A percentile compares a stretch with the other conserved stretches of the same genome.
Evolutionary conservation across 2,113 vertebrate species (phyloP).

Genomic region (Protobothrops flavoviridis): DNA sequence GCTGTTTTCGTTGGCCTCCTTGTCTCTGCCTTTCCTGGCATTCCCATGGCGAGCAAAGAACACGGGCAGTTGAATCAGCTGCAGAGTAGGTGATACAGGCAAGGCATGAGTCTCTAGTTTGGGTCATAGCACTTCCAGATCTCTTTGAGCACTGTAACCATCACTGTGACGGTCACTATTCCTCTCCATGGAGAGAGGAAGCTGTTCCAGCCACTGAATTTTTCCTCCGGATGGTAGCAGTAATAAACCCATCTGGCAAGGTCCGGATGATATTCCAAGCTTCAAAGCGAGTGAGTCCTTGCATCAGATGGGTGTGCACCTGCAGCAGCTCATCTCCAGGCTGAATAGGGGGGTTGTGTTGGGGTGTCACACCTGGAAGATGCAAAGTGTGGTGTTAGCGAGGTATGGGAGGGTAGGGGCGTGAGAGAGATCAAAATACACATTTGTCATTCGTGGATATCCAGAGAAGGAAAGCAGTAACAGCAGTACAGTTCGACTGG

Average conservation of each 20-base stretch:
- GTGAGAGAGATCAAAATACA: neutral
- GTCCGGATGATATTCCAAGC: conserved; percentile 90
- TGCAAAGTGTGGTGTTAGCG: conserved; percentile 2
- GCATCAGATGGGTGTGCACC: conserved; percentile 73
- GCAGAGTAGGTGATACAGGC: neutral
- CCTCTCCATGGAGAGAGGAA: conserved; percentile 29
- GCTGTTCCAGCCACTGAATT: conserved; percentile 18
- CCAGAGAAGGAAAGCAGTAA: neutral
- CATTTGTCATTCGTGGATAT: neutral
- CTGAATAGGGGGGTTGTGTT: conserved; percentile 75
- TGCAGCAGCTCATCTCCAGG: conserved; percentile 84
- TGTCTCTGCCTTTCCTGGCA: neutral
- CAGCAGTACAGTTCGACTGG: neutral
- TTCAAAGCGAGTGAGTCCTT: conserved; percentile 89
- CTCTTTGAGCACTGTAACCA: neutral
- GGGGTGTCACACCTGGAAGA: conserved; percentile 74
- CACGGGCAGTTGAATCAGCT: neutral
- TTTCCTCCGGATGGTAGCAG: conserved; percentile 71
- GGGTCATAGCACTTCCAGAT: neutral
- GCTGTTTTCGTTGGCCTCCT: accelerated
- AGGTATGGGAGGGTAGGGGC: neutral
- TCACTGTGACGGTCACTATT: neutral
- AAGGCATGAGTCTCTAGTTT: conserved; percentile 1
- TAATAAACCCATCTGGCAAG: conserved; percentile 81
- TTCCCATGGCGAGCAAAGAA: neutral